These are phyloP conservation scores for Pipistrellus nathusii DNA, from an alignment of 2,797 vertebrate species.

Conservation along the genomic window DNA sequence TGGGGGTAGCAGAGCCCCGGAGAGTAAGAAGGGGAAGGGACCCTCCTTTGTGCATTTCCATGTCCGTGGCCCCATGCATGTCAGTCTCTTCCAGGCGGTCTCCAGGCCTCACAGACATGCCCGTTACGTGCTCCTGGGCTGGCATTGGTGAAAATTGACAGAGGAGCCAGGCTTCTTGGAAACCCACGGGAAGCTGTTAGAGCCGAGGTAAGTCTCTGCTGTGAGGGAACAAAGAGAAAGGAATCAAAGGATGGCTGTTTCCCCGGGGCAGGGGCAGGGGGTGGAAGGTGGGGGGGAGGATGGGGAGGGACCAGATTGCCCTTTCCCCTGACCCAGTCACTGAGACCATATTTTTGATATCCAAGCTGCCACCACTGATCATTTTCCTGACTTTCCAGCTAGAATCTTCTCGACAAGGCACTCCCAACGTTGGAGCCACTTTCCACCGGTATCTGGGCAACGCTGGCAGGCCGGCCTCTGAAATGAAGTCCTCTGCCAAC, in stretches of 20 bases:
- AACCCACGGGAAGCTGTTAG: not conserved
- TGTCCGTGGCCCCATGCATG: not conserved
- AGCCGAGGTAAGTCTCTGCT: not conserved
- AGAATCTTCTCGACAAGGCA: not conserved
- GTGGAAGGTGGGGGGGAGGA: no score
- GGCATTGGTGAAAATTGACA: not conserved
- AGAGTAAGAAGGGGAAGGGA: not conserved
- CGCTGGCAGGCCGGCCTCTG: conserved; percentile 87
- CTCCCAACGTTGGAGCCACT: conserved; percentile 29
- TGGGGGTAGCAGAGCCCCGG: not conserved
- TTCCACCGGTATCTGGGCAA: conserved; percentile 90
- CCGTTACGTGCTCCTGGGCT: not conserved
- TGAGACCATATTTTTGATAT: conserved; percentile 45
- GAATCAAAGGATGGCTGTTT: not conserved
- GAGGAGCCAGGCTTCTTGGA: conserved; percentile 27
- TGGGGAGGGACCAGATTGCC: not conserved
- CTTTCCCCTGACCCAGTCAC: not conserved
- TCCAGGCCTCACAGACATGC: not conserved
- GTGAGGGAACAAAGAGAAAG: conserved; percentile 14
- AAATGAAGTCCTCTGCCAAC: conserved; percentile 90
- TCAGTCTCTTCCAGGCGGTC: not conserved
- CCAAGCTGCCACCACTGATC: not conserved
- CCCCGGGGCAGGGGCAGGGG: not conserved
- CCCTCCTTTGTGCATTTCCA: not conserved
- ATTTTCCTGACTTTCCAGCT: conserved; percentile 17